A percentile compares a stretch with the other conserved stretches of the same genome.
Conservation (phyloP, 2,113 vertebrate species). For the Siniperca knerii region DNA sequence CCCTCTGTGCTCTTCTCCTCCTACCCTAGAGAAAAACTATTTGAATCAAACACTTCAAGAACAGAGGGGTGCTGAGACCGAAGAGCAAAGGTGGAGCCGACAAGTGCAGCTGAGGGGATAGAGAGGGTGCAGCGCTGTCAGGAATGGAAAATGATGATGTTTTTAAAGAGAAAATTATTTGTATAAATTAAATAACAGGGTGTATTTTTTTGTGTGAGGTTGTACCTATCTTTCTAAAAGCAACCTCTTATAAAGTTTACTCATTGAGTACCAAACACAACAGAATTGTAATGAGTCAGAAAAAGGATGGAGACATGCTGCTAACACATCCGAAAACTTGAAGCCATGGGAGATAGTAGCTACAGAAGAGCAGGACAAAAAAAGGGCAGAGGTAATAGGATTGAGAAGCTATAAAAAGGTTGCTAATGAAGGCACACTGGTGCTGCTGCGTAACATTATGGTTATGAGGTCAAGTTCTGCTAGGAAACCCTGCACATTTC, state of each 20-base stretch:
- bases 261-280: neutral
- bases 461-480: conserved; percentile 69
- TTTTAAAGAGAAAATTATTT: conserved; percentile 13
- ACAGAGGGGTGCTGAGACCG: conserved; percentile 44
- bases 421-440: conserved; percentile 63
- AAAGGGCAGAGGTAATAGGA: conserved; percentile 69
- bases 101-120: conserved; percentile 2
- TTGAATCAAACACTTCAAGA: conserved; percentile 70
- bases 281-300: conserved; percentile 25
- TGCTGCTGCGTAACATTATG: conserved; percentile 55
- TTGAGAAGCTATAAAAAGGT: conserved; percentile 74
- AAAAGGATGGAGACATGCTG: conserved; percentile 14
- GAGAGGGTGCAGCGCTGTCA: neutral
- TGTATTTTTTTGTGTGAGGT: neutral
- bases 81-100: conserved; percentile 42
- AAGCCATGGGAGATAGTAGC: conserved; percentile 15
- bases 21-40: conserved; percentile 61
- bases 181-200: neutral
- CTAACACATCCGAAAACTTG: conserved; percentile 27
- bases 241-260: conserved; percentile 13
- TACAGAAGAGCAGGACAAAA: conserved; percentile 32
- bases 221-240: conserved; percentile 19
- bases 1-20: conserved; percentile 55
- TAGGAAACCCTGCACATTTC: conserved; percentile 62
- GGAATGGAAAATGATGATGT: conserved; percentile 5